Base-by-base conservation (phyloP, 2,113 vertebrate species). In the Carassius carassius region DNA sequence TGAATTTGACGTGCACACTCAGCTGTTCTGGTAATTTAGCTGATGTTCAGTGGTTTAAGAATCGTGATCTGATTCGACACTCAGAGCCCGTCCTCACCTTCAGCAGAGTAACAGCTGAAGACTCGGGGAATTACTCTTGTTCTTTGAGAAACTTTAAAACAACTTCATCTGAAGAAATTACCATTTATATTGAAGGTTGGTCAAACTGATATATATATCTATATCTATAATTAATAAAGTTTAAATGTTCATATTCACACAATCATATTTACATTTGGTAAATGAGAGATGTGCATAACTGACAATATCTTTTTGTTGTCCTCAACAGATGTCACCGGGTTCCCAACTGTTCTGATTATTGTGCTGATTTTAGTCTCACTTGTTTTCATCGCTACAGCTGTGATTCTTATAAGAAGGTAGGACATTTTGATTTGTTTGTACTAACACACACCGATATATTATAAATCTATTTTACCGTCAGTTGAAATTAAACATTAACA, bases 1-100 rank as follows among this genome's bases (percentile, higher is more conserved):
- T 88, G 19, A 86, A 51, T 47, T 63, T 88, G 69, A 85, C 79
- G 2, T 89, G 88, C 29, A 54, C 21, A 35, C 60, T 85, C 41
- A 10, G 41, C 25, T 90, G 89, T 65, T 60, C 44, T 47, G 44
- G 47, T 44, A 12, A 23, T 74, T 78, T 82, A 69, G 54, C 84
- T 77, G 58, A 90, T 25, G 47, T 86, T 81, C 62, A n/a, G 32
- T 89, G 88, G 88, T 89, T 82, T 77, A 88, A 86, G 76, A 63
- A 88, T 51, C 10, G n/a, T 41, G 10, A 78, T 62, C 16, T 0
- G 0, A 44, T 87, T 16, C 5, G 11, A 19, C 35, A 77, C 5
- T 60, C 77, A 65, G n/a, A 49, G 23, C 10, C 84, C 25, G 21
- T 72, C 25, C 84, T 86, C 60, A 63, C 25, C 0, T 77, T 88